Percentiles rank a stretch among this genome's conserved stretches.
Conservation (phyloP, 2,888 invertebrate species). For the Halictus quadricinctus region DNA sequence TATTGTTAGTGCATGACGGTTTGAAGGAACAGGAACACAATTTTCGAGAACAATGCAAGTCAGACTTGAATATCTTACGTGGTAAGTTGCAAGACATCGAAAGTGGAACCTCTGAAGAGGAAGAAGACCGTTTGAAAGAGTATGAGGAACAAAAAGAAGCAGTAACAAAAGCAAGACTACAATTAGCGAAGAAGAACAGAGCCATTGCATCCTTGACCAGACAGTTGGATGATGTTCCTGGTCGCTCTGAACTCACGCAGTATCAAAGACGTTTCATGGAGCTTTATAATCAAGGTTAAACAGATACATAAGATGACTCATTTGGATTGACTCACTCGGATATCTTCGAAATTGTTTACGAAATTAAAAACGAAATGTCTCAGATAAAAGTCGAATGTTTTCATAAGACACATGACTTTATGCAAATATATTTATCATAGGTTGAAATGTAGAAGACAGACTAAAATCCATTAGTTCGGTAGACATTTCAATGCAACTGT, state of each 20-base stretch:
- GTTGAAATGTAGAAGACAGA: too few species aligned
- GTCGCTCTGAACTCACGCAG: slow-evolving; percentile 95
- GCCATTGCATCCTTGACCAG: slow-evolving; percentile 91
- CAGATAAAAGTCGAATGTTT: too few species aligned
- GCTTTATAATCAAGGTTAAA: slow-evolving; percentile 94
- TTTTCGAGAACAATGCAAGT: slow-evolving; percentile 89
- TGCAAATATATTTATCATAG: too few species aligned
- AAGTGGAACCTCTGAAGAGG: slow-evolving; percentile 82
- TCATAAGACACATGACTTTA: too few species aligned
- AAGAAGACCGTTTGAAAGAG: slow-evolving; percentile 82
- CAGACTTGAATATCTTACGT: slow-evolving; percentile 85
- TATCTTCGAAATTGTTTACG: too few species aligned
- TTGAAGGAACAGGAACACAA: slow-evolving; percentile 88
- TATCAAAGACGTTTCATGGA: slow-evolving; percentile 98
- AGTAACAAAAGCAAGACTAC: slow-evolving; percentile 85
- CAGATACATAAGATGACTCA: not conserved
- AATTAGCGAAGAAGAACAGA: slow-evolving; percentile 91
- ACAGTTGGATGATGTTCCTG: slow-evolving; percentile 96
- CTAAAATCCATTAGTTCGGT: too few species aligned
- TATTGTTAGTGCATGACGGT: slow-evolving; percentile 88
- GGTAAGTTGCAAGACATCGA: slow-evolving; percentile 82
- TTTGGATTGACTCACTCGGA: not conserved
- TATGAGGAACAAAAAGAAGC: slow-evolving; percentile 87
- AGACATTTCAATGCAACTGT: too few species aligned
- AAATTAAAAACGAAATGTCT: too few species aligned